Evolutionary conservation across 2,888 invertebrate species (phyloP), one percentile per base, ranked within the genome.

Genomic region (Drosophila fulvimacula): DNA sequence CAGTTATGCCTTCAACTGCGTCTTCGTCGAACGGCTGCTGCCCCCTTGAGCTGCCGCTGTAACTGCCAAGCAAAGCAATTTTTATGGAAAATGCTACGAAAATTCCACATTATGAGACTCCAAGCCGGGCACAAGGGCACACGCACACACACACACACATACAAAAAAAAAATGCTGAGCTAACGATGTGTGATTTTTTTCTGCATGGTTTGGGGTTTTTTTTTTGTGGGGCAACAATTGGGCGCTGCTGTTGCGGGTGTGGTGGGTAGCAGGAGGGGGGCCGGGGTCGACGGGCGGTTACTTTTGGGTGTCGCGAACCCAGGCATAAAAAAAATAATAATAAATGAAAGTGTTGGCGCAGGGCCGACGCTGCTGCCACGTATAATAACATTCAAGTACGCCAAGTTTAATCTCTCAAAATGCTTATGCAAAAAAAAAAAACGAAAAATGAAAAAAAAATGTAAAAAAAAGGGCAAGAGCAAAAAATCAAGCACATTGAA

Each of bases 391-490:
- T 83, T 83, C 83, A 83, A 83, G 83, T 86, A 83, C 86, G 88
- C 83, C 87, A 86, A 83, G 83, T 83, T 88, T 88, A 83, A 83
- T 83, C 83, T 83, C 88, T 83, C 88, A 83, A 88, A 83, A 83
- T 83, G 82, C 82, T 83, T 83, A 83, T 80, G 88, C 88, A 73
- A 77, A 79, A 87, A 67, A 84, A 79, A 81, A 73, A 63, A 83
- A 67, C 3, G 13, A 34, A 36, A 42, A 30, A 19, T 49, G 39
- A 55, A 60, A 42, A 48, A 42, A 42, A 44, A 24, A 42, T 21
- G 17, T 1, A 7, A 9, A 48, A 70, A 76, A 76, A 76, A 75
- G 70, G 79, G 66, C 75, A 70, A 34, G 65, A 41, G 55, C 48
- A 72, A 48, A 69, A 66, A 78, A 79, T 55, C 41, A 55, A 41